phyloP scores from a whole-genome alignment of 2,113 vertebrate species.

The Ceyx cyanopectus region DNA sequence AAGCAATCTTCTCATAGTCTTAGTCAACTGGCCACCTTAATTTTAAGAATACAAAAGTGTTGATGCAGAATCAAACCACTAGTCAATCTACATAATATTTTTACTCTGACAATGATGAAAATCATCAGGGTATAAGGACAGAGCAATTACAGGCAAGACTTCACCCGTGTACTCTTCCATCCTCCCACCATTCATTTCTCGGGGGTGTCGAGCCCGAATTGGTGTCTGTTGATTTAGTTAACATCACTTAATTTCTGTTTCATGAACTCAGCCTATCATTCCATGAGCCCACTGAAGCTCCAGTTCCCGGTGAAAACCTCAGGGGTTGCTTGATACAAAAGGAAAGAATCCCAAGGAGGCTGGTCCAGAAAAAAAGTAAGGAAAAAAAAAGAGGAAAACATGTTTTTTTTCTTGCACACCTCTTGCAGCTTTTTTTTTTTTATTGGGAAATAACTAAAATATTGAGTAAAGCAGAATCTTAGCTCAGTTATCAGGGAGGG shows the following conservation, averaged over 20 bases:
- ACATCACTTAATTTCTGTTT: not conserved
- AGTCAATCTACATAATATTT: not conserved
- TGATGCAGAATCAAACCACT: not conserved
- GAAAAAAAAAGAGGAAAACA: rapidly evolving
- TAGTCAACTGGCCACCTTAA: not conserved
- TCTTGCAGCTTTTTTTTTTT: not conserved
- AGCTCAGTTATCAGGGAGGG: not conserved
- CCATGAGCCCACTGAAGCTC: not conserved
- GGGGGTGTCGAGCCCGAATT: not conserved
- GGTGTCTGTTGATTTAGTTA: not conserved
- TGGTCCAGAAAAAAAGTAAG: not conserved
- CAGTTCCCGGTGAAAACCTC: not conserved
- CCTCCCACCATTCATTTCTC: not conserved
- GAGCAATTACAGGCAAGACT: not conserved
- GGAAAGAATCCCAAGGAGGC: not conserved
- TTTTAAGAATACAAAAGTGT: not conserved
- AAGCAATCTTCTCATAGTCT: not conserved
- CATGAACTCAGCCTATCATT: not conserved
- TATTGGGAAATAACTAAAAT: not conserved
- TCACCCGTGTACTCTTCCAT: not conserved
- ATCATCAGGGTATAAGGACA: not conserved
- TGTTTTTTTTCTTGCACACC: not conserved
- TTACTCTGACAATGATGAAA: not conserved
- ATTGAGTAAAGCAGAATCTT: not conserved
- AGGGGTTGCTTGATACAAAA: not conserved